These are phyloP conservation scores for Anticlea derivata DNA, from an alignment of 2,888 invertebrate genomes.

Conservation along the genomic window DNA sequence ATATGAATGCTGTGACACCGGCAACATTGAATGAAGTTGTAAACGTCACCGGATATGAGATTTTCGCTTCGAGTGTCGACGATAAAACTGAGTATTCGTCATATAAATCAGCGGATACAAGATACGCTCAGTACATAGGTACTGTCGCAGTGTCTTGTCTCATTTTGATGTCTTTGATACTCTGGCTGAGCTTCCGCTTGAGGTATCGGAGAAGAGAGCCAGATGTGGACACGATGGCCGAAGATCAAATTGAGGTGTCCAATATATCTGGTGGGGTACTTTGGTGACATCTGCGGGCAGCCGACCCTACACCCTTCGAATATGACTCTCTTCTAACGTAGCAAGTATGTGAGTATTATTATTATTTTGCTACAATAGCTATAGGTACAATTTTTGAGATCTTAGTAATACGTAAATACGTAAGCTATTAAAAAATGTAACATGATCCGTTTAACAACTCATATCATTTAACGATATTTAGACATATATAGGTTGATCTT, in stretches of 20 bases:
- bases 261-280: slow-evolving; percentile 86
- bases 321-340: slow-evolving; percentile 83
- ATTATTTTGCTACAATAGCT: no score
- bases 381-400: no score
- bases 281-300: slow-evolving; percentile 87
- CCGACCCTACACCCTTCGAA: slow-evolving; percentile 83
- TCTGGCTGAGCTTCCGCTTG: slow-evolving; percentile 77
- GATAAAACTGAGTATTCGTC: slow-evolving; percentile 69
- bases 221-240: slow-evolving; percentile 53
- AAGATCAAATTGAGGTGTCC: slow-evolving; percentile 85
- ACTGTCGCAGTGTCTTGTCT: slow-evolving; percentile 83
- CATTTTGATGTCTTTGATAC: slow-evolving; percentile 81
- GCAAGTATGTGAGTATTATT: slow-evolving; percentile 72
- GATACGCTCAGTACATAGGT: slow-evolving; percentile 76
- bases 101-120: slow-evolving; percentile 60
- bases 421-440: no score
- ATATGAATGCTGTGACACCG: slow-evolving; percentile 43
- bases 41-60: slow-evolving; percentile 49
- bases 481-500: no score
- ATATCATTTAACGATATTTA: no score
- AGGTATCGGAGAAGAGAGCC: slow-evolving; percentile 67
- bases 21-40: slow-evolving; percentile 45
- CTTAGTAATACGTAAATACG: no score
- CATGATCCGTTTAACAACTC: no score
- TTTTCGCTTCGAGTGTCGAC: slow-evolving; percentile 53